These are phyloP conservation scores for Macrosteles quadrilineatus DNA, from an alignment of 1,140 invertebrate genomes.

Conservation along the genomic window DNA sequence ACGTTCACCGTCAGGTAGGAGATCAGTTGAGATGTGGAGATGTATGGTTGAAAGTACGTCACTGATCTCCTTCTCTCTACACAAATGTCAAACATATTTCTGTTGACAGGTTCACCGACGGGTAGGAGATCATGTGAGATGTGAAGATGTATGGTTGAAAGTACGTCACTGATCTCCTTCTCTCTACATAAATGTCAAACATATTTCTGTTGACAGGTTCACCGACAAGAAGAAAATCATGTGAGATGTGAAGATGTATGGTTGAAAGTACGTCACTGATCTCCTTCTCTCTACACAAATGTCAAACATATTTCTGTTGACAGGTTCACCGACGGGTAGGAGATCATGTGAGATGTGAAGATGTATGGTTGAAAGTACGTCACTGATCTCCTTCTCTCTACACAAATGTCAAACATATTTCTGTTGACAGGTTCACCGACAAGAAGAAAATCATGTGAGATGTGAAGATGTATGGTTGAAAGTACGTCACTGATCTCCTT, in stretches of 20 bases:
- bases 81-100: background rate
- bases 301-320: background rate
- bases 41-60: no score
- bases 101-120: background rate
- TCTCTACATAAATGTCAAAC: background rate
- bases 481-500: background rate
- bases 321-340: no score
- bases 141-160: background rate
- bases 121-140: background rate
- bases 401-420: background rate
- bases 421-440: background rate
- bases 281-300: background rate
- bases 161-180: no score
- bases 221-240: background rate
- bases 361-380: background rate
- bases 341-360: background rate
- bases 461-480: background rate
- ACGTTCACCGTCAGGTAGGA: no score
- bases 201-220: background rate
- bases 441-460: background rate
- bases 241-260: background rate
- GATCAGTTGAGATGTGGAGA: background rate
- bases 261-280: background rate
- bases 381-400: background rate
- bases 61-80: no score